phyloP scores from a whole-genome alignment of 1,140 invertebrate genomes.

The Polypedilum pembai region DNA sequence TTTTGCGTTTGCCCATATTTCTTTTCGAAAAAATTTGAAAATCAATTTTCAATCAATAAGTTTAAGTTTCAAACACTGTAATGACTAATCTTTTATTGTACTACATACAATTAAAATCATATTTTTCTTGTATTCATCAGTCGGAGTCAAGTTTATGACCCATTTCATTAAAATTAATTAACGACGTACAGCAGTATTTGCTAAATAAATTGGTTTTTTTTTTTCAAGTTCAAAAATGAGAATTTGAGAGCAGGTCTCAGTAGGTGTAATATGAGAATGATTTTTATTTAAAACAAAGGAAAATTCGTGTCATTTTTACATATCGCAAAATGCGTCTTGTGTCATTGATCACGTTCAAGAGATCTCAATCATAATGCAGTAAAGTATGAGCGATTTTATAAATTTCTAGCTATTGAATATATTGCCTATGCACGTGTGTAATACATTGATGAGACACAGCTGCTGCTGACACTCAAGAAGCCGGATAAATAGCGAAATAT shows the following conservation, averaged over 20 bases:
- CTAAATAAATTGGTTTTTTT: neutral
- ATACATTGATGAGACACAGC: neutral
- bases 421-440: neutral
- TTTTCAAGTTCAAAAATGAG: conserved; percentile 1
- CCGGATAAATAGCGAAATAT: neutral
- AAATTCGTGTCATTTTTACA: neutral
- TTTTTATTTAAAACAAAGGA: neutral
- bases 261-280: neutral
- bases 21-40: too few species aligned
- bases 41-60: too few species aligned
- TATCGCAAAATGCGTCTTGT: neutral
- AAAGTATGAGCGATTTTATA: neutral
- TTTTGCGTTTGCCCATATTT: too few species aligned
- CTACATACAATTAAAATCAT: too few species aligned
- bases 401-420: neutral
- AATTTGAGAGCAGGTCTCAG: neutral
- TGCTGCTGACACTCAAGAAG: neutral
- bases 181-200: neutral
- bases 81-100: too few species aligned
- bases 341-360: neutral
- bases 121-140: neutral
- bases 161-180: conserved; percentile 20
- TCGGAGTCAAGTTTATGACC: neutral
- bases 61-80: too few species aligned
- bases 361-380: neutral